A percentile compares a stretch with the other conserved stretches of the same genome.
Conservation (phyloP, 2,797 vertebrate species). For the Varecia variegata region DNA sequence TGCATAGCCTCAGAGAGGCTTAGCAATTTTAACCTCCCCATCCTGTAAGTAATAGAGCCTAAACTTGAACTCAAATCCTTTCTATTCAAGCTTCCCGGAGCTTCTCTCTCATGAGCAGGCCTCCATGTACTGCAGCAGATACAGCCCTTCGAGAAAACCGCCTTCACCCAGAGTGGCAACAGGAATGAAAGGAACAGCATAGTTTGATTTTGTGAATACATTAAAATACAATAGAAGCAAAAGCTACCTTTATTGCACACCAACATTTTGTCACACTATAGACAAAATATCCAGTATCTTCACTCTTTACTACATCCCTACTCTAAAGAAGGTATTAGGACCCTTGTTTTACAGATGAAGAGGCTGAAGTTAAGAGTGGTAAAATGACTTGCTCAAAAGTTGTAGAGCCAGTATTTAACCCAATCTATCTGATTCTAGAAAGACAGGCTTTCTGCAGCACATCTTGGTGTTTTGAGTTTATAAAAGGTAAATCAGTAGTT, state of each 20-base stretch:
- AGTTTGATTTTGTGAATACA: background rate
- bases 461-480: background rate
- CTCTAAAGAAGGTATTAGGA: background rate
- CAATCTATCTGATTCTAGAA: background rate
- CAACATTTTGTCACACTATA: background rate
- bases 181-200: background rate
- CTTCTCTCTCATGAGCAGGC: background rate
- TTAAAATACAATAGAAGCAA: background rate
- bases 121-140: background rate
- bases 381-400: background rate
- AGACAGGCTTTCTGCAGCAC: background rate
- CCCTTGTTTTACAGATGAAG: background rate
- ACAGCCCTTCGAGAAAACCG: background rate
- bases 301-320: background rate
- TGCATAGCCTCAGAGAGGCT: background rate
- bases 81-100: background rate
- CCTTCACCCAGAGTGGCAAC: background rate
- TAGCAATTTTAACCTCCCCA: background rate
- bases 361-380: background rate
- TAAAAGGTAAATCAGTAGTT: background rate
- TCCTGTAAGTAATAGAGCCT: background rate
- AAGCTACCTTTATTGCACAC: background rate
- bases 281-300: background rate
- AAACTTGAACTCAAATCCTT: background rate
- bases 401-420: background rate